Conservation (phyloP, 2,113 vertebrate genomes). For the Ranitomeya imitator region DNA sequence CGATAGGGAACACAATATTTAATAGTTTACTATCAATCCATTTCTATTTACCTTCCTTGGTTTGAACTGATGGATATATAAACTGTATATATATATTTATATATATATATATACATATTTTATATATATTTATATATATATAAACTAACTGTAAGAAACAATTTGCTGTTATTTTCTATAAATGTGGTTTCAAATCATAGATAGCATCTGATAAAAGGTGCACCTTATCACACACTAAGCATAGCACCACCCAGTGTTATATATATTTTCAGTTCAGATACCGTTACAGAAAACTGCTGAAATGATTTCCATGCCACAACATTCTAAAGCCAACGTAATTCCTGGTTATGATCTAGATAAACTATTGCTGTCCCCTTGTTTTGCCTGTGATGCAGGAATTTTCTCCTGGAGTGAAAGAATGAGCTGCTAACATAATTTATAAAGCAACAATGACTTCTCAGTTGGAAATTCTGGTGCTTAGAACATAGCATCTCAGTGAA, state of each 20-base stretch:
- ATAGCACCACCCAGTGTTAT: not conserved
- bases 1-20: no score
- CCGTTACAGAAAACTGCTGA: conserved; percentile 25
- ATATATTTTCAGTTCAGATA: not conserved
- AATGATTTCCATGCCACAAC: conserved; percentile 4
- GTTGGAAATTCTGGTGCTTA: conserved; percentile 59
- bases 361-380: conserved; percentile 45
- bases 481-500: conserved; percentile 43
- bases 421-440: conserved; percentile 58
- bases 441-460: conserved; percentile 61
- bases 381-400: conserved; percentile 59
- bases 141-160: no score
- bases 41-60: no score
- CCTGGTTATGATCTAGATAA: conserved; percentile 60
- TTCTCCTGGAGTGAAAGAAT: conserved; percentile 50
- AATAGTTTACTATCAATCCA: no score
- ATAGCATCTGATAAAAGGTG: no score
- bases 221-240: no score
- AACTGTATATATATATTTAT: no score
- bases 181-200: no score
- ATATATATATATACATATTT: no score
- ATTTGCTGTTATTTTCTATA: no score
- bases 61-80: no score
- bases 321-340: conserved; percentile 11
- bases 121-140: no score